Base-by-base conservation (phyloP, 2,888 invertebrate genomes). In the Phrixothrix hirtus region DNA sequence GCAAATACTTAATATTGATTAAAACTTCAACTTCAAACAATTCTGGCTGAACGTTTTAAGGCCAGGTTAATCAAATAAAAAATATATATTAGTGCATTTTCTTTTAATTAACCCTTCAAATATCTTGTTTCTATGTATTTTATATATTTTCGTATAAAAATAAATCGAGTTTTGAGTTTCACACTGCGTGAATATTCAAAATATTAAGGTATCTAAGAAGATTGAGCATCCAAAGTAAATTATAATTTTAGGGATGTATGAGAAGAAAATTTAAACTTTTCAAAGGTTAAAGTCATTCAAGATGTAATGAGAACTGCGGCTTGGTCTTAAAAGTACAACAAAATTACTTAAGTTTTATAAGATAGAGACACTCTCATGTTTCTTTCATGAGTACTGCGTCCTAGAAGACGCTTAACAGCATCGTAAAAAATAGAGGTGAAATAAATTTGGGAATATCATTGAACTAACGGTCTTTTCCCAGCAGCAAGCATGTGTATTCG, bases 371-470 rank as follows among this genome's bases (percentile, higher is more conserved):
- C 54, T 54, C 60, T 66, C 66, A 66, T 66, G 64, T 64, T 62
- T 64, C 60, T 63, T 66, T 64, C 66, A 66, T 64, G 59, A 57
- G 57, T 57, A 50, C 55, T 56, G 50, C 52, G 52, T 37, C 52
- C 62, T 63, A 64, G 62, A 63, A 60, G 60, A 60, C 63, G 46
- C 61, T 61, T 67, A 65, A 66, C 63, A 58, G 61, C 57, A 39
- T 58, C 67, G 62, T 67, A 67, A 67, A 66, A 65, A 65, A 62
- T 67, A 65, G 62, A 62, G 60, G 62, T 62, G 62, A 64, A 64
- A 67, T 65, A 63, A 65, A 67, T 67, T 64, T 64, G 61, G 63
- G 58, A 61, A 64, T 64, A 60, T 58, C 57, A 62, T 63, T 63
- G 59, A 60, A 59, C 59, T 57, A 55, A 60, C 55, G 59, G 44